phyloP scores from a whole-genome alignment of 1,140 invertebrate species.

The Plectus sambesii region DNA sequence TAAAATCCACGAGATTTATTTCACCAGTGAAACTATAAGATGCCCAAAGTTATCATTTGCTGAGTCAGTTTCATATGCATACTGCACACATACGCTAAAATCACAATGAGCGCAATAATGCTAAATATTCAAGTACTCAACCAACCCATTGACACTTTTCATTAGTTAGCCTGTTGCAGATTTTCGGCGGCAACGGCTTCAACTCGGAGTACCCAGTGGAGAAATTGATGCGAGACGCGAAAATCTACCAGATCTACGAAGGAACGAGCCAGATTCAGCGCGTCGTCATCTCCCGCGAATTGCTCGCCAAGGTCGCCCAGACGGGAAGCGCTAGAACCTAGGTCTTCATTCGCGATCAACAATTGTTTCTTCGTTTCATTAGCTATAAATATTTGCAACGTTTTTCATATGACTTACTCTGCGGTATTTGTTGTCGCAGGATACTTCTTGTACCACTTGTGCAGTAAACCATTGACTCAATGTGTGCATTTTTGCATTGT shows the following conservation, averaged over 20 bases:
- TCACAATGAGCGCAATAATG: conserved; percentile 25
- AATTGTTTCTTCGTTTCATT: no score
- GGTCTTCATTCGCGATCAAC: background rate
- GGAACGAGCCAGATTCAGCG: conserved; percentile 71
- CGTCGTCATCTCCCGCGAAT: conserved; percentile 75
- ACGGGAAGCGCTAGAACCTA: conserved; percentile 17
- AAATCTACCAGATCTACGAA: conserved; percentile 65
- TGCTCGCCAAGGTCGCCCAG: conserved; percentile 28
- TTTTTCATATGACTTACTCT: no score
- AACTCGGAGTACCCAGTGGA: conserved; percentile 92
- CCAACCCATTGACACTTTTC: background rate
- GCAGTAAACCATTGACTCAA: no score
- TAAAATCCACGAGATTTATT: no score
- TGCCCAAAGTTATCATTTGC: no score
- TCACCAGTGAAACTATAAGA: conserved; percentile 30
- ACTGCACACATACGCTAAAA: no score
- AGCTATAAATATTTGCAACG: no score
- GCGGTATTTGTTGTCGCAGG: no score
- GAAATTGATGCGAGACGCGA: conserved; percentile 92
- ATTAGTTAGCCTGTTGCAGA: conserved; percentile 48
- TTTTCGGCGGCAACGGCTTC: conserved; percentile 86
- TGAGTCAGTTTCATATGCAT: no score
- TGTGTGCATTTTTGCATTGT: no score
- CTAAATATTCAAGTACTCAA: conserved; percentile 12
- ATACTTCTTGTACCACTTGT: no score